phyloP scores from a whole-genome alignment of 2,113 vertebrate species.

The Dascyllus trimaculatus region DNA sequence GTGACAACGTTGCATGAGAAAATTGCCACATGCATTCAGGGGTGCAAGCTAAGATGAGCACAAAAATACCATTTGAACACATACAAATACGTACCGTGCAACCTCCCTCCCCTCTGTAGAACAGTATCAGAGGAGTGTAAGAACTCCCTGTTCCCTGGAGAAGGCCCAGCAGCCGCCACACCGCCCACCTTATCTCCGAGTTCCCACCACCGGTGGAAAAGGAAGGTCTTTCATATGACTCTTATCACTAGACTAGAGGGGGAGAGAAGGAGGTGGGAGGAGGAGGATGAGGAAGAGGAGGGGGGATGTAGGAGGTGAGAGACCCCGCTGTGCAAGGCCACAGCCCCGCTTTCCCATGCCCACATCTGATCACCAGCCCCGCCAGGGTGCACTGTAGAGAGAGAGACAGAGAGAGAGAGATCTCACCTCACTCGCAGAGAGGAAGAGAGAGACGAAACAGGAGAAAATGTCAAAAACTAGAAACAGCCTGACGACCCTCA shows the following conservation, averaged over 20 bases:
- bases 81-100: conserved; percentile 9
- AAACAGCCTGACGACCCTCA: conserved; percentile 48
- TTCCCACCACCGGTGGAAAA: conserved; percentile 70
- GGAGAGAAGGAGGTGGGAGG: conserved; percentile 40
- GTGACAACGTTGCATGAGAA: conserved; percentile 34
- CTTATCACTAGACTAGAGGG: conserved; percentile 67
- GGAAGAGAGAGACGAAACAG: conserved; percentile 31
- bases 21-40: conserved; percentile 24
- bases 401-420: conserved; percentile 16
- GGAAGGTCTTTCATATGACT: conserved; percentile 74
- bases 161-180: conserved; percentile 65
- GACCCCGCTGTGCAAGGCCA: conserved; percentile 51
- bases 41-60: conserved; percentile 1
- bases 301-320: conserved; percentile 34
- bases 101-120: conserved; percentile 60
- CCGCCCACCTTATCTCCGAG: conserved; percentile 66
- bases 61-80: conserved; percentile 13
- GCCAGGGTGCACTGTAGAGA: conserved; percentile 2
- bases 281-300: conserved; percentile 3
- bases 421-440: conserved; percentile 32
- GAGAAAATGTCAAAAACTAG: conserved; percentile 42
- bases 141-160: conserved; percentile 82
- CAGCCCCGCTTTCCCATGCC: conserved; percentile 58
- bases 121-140: conserved; percentile 68
- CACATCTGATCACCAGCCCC: conserved; percentile 42